Conservation (phyloP, 2,113 vertebrate species). For the Neogale vison region DNA sequence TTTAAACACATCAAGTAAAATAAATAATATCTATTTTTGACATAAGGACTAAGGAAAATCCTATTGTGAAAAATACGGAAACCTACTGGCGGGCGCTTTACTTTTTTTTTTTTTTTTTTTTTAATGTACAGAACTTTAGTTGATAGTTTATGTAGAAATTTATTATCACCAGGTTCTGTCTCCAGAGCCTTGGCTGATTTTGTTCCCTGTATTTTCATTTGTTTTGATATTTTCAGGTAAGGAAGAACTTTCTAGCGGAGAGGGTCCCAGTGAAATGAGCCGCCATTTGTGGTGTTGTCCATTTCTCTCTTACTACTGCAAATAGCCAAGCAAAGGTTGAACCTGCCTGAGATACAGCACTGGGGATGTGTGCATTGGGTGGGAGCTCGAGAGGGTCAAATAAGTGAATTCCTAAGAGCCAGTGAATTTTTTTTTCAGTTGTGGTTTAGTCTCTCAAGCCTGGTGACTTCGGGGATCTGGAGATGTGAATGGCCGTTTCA, state of each 20-base stretch:
- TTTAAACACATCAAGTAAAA: conserved; percentile 12
- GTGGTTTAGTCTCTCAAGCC: background rate
- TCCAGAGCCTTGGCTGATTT: background rate
- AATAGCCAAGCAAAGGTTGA: background rate
- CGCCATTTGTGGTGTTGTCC: background rate
- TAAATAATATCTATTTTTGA: background rate
- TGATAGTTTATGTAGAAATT: background rate
- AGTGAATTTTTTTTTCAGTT: background rate
- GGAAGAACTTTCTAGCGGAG: background rate
- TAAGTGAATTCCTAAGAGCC: background rate
- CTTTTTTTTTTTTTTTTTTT: background rate
- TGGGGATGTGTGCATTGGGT: background rate
- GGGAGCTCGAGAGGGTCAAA: background rate
- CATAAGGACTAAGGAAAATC: background rate
- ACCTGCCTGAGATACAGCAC: background rate
- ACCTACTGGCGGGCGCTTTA: background rate
- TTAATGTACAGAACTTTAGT: background rate
- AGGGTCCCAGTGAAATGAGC: background rate
- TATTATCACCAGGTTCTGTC: background rate
- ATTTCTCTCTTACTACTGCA: background rate
- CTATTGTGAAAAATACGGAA: background rate
- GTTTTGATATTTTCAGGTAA: background rate
- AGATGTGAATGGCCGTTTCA: background rate
- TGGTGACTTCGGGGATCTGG: background rate
- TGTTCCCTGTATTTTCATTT: background rate